Evolutionary conservation across 2,888 invertebrate genomes (phyloP).

Genomic region (Heliconius hortense): DNA sequence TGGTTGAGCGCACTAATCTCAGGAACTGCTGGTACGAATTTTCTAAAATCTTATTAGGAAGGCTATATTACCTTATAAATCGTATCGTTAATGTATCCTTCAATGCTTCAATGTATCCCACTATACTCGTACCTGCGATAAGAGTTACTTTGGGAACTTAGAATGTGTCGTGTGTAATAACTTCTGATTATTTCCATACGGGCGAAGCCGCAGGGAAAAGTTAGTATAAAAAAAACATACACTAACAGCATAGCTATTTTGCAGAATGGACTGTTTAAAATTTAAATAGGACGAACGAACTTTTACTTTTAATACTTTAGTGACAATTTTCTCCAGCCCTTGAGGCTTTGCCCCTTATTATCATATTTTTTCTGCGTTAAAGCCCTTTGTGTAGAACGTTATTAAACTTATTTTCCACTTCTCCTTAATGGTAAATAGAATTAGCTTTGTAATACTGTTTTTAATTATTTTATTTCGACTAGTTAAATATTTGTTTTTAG

Average conservation of each 20-base stretch:
- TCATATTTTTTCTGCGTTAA: constrained; percentile 13
- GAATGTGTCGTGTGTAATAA: too few relatives aligned
- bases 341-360: constrained; percentile 16
- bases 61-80: too few relatives aligned
- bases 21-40: too few relatives aligned
- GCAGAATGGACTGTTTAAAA: constrained; percentile 20
- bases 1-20: too few relatives aligned
- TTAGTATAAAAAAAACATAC: neutral
- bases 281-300: constrained; percentile 26
- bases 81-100: too few relatives aligned
- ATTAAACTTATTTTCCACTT: neutral
- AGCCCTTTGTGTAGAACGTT: neutral
- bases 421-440: neutral
- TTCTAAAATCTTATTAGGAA: too few relatives aligned
- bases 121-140: too few relatives aligned
- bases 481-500: too few relatives aligned
- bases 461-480: too few relatives aligned
- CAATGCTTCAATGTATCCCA: too few relatives aligned
- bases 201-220: neutral
- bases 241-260: neutral
- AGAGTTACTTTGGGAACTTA: too few relatives aligned
- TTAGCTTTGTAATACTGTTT: neutral
- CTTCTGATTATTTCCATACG: neutral
- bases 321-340: constrained; percentile 23
- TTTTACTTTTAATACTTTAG: constrained; percentile 15